These are phyloP conservation scores for Nowickia ferox DNA, from an alignment of 2,888 invertebrate genomes.

Conservation along the genomic window DNA sequence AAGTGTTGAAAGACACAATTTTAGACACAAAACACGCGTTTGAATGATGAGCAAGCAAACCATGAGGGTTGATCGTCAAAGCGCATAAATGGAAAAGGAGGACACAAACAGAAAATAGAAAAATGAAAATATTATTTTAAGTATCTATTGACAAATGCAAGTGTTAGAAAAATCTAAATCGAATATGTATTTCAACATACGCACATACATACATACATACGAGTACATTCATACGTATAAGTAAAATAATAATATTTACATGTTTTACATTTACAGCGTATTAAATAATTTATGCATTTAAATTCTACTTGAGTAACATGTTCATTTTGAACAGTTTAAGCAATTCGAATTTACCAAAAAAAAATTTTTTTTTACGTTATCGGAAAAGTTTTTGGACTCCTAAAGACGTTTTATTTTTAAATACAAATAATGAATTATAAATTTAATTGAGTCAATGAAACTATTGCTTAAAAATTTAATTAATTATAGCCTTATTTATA, in stretches of 20 bases:
- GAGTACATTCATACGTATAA: neutral
- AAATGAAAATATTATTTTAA: conserved; percentile 46
- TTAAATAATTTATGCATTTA: conserved; percentile 23
- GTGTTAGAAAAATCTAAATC: conserved; percentile 56
- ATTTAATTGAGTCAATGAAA: too few relatives aligned
- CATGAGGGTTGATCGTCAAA: conserved; percentile 32
- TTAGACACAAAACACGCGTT: conserved; percentile 33
- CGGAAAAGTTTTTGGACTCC: too few relatives aligned
- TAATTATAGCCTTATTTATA: too few relatives aligned
- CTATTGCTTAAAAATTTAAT: too few relatives aligned
- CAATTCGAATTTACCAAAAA: neutral
- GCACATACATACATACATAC: neutral
- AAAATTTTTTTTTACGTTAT: neutral
- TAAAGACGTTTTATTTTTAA: too few relatives aligned
- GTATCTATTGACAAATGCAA: conserved; percentile 59
- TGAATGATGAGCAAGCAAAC: conserved; percentile 7
- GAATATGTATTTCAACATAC: conserved; percentile 48
- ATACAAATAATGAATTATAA: too few relatives aligned
- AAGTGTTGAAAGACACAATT: conserved; percentile 64
- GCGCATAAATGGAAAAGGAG: conserved; percentile 16
- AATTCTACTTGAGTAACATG: conserved; percentile 18
- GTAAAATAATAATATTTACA: neutral
- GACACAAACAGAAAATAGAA: conserved; percentile 39
- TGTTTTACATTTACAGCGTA: conserved; percentile 6
- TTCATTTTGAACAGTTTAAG: neutral